phyloP scores from a whole-genome alignment of 2,113 vertebrate species.

The Lophotis ruficrista region DNA sequence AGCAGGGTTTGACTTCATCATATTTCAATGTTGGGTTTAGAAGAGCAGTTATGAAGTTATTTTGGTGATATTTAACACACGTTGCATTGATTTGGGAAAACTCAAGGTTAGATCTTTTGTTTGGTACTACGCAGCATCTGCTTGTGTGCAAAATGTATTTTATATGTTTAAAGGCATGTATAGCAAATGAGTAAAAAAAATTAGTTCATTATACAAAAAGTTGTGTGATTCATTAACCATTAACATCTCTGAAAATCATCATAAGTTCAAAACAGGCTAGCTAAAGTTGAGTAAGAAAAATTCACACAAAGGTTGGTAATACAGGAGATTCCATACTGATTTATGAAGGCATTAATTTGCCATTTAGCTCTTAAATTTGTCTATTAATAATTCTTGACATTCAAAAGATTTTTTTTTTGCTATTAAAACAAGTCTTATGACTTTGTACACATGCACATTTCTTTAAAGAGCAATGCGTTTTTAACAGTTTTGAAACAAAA shows the following conservation, averaged over 20 bases:
- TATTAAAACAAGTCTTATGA: background rate
- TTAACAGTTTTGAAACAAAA: background rate
- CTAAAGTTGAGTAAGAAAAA: slow-evolving; percentile 26
- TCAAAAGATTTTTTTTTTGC: slow-evolving; percentile 13
- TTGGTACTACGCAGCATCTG: background rate
- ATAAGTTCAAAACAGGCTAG: background rate
- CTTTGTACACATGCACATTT: background rate
- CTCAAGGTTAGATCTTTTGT: background rate
- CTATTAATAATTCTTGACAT: slow-evolving; percentile 70
- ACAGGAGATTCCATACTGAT: slow-evolving; percentile 50
- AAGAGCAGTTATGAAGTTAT: background rate
- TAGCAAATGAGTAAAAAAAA: background rate
- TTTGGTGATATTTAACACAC: background rate
- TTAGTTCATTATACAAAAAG: background rate
- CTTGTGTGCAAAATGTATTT: background rate
- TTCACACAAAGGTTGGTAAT: background rate
- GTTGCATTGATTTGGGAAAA: background rate
- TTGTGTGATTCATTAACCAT: background rate
- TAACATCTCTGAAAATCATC: background rate
- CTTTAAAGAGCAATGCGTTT: background rate
- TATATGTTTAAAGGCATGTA: background rate
- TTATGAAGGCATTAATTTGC: slow-evolving; percentile 71
- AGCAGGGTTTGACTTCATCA: background rate
- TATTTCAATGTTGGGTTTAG: background rate
- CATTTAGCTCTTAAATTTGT: slow-evolving; percentile 66